A percentile compares a stretch with the other conserved stretches of the same genome.
phyloP scores from a whole-genome alignment of 2,113 vertebrate genomes.

The Seriola dumerili region DNA sequence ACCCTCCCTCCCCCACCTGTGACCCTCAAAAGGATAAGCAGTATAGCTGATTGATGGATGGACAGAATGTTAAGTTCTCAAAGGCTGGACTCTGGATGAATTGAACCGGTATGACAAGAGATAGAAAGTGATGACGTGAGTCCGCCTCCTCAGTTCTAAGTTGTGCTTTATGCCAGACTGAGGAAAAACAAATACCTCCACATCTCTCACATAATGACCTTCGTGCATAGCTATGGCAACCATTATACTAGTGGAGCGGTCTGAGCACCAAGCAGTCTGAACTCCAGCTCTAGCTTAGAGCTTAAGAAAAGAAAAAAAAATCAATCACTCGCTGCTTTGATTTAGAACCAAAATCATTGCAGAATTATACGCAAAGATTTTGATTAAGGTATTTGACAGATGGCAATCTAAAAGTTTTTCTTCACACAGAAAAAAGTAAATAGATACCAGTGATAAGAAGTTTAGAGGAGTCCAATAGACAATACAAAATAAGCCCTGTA shows the following conservation, averaged over 20 bases:
- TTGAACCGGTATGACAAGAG: not conserved
- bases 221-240: conserved; percentile 74
- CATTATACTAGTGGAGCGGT: not conserved
- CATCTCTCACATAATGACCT: conserved; percentile 60
- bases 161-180: conserved; percentile 11
- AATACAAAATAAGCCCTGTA: not conserved
- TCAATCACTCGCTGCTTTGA: conserved; percentile 6
- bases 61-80: not conserved
- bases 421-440: not conserved
- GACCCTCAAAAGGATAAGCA: no score
- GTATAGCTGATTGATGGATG: no score
- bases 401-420: not conserved
- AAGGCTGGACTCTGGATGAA: not conserved
- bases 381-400: not conserved
- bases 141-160: conserved; percentile 13
- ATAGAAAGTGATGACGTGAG: not conserved
- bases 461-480: not conserved
- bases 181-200: conserved; percentile 42
- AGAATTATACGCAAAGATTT: not conserved
- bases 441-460: not conserved
- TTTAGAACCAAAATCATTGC: not conserved
- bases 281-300: conserved; percentile 20
- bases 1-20: no score
- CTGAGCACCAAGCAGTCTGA: not conserved
- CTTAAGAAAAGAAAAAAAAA: not conserved